phyloP scores from a whole-genome alignment of 2,888 invertebrate species.

The Julus scandinavius region DNA sequence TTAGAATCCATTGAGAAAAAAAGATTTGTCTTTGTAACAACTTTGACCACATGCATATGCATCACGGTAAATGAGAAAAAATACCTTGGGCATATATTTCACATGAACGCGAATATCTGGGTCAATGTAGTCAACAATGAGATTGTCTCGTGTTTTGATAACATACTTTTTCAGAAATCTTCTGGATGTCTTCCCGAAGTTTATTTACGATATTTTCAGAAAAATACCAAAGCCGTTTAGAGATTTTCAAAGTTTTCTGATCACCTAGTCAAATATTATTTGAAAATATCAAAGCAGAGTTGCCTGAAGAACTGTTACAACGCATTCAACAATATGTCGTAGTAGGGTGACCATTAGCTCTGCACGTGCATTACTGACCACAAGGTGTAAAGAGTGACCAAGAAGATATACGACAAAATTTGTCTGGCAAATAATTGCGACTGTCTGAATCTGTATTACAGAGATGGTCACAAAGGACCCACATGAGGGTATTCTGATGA shows the following conservation, averaged over 20 bases:
- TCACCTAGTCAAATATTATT: not conserved
- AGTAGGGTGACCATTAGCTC: conserved; percentile 10
- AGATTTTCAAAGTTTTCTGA: not conserved
- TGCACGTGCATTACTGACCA: conserved; percentile 10
- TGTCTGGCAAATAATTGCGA: conserved; percentile 25
- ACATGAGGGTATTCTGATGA: conserved; percentile 15
- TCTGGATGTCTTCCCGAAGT: not conserved
- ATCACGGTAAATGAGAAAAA: too few relatives aligned
- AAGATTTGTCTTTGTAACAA: too few relatives aligned
- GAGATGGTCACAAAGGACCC: conserved; percentile 1
- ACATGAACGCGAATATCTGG: too few relatives aligned
- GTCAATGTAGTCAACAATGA: too few relatives aligned
- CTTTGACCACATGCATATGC: too few relatives aligned
- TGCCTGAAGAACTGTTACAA: not conserved
- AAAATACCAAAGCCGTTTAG: not conserved
- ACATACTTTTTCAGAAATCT: too few relatives aligned
- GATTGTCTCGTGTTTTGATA: too few relatives aligned
- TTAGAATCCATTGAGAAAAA: too few relatives aligned
- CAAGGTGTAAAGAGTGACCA: not conserved
- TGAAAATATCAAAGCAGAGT: not conserved
- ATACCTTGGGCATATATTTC: too few relatives aligned
- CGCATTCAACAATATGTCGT: not conserved
- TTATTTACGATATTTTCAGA: not conserved
- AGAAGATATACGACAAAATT: conserved; percentile 18
- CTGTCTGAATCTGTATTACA: conserved; percentile 23